phyloP scores from a whole-genome alignment of 2,113 vertebrate genomes.

The Echinops telfairi region DNA sequence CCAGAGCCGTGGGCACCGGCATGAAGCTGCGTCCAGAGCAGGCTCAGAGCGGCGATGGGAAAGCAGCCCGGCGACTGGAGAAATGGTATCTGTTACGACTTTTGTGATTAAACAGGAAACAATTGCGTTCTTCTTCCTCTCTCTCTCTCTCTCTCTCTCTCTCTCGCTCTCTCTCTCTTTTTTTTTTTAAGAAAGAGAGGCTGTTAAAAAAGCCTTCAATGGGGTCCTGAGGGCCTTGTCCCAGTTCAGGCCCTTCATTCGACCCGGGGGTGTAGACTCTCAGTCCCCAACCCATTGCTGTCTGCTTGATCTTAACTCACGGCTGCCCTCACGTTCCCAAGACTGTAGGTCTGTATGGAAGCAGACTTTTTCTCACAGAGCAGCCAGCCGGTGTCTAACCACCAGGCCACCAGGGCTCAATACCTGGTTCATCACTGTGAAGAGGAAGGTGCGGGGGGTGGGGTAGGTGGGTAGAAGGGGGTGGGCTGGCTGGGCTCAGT shows the following conservation, averaged over 20 bases:
- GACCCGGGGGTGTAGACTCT: neutral
- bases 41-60: neutral
- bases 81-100: neutral
- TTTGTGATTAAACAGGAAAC: neutral
- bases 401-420: neutral
- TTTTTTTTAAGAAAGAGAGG: too few relatives aligned
- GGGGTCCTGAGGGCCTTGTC: neutral
- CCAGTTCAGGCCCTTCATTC: too few relatives aligned
- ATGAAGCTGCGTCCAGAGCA: neutral
- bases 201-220: neutral
- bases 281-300: neutral
- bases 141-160: neutral
- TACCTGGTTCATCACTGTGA: too few relatives aligned
- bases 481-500: accelerated
- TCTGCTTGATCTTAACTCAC: neutral
- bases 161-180: too few relatives aligned
- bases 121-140: too few relatives aligned
- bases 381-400: neutral
- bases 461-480: too few relatives aligned
- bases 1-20: neutral
- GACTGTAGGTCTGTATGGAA: neutral
- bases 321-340: neutral
- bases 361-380: neutral
- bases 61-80: neutral
- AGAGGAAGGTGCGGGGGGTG: neutral